phyloP scores from a whole-genome alignment of 2,113 vertebrate genomes.

The Aphyosemion australe region DNA sequence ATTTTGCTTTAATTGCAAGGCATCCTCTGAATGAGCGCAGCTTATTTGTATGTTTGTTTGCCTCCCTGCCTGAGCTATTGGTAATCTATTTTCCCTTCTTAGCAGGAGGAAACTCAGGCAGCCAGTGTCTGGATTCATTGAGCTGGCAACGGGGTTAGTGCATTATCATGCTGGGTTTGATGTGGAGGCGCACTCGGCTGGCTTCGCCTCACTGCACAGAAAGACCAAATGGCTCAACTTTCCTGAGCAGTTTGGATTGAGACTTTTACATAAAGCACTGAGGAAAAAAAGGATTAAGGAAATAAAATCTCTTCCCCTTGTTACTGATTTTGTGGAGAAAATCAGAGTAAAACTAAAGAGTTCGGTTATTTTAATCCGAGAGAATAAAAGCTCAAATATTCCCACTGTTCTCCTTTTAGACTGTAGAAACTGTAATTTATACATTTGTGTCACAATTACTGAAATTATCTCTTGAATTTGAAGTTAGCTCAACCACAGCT shows the following conservation, averaged over 20 bases:
- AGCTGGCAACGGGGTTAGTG: constrained; percentile 72
- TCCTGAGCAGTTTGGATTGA: constrained; percentile 43
- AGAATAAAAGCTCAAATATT: too few species aligned
- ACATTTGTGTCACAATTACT: too few species aligned
- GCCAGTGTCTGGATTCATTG: constrained; percentile 75
- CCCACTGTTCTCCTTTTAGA: too few species aligned
- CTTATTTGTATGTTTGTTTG: constrained; percentile 80
- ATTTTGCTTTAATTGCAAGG: constrained; percentile 87
- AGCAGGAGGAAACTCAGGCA: constrained; percentile 71
- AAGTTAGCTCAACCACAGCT: too few species aligned
- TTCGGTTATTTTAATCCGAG: too few species aligned
- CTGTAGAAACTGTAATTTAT: too few species aligned
- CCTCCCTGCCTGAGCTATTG: constrained; percentile 76
- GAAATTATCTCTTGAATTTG: too few species aligned
- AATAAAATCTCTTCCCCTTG: not conserved
- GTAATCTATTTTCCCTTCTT: constrained; percentile 79
- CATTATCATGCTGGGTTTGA: constrained; percentile 76
- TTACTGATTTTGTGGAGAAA: too few species aligned
- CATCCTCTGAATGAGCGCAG: constrained; percentile 78
- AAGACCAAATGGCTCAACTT: constrained; percentile 65
- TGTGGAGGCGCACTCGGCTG: constrained; percentile 70
- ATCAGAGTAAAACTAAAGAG: too few species aligned
- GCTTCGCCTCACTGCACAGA: constrained; percentile 66
- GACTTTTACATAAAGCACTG: not conserved
- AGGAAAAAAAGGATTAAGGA: not conserved